Conservation (phyloP, 2,888 invertebrate species). For the Caenorhabditis sp. region DNA sequence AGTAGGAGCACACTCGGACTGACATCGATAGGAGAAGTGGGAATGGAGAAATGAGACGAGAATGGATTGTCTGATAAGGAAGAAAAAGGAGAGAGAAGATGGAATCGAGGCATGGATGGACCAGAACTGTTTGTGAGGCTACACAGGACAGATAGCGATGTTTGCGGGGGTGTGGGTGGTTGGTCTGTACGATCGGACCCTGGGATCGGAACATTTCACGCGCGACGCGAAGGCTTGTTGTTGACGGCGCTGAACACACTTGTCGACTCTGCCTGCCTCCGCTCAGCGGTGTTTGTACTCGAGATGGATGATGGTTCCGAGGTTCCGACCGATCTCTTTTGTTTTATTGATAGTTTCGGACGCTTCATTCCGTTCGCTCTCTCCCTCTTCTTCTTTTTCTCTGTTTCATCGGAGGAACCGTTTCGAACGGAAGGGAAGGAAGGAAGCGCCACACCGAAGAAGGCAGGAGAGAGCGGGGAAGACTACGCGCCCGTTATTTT, state of each 20-base stretch:
- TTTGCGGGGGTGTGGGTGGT: conserved; percentile 42
- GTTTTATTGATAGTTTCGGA: conserved; percentile 49
- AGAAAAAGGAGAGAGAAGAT: conserved; percentile 19
- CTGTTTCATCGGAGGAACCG: conserved; percentile 43
- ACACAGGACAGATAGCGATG: conserved; percentile 31
- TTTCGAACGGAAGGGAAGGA: conserved; percentile 28
- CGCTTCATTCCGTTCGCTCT: conserved; percentile 37
- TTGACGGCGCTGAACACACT: conserved; percentile 48
- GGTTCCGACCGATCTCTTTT: conserved; percentile 39
- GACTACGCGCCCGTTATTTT: conserved; percentile 50
- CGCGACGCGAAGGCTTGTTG: conserved; percentile 39
- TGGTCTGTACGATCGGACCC: conserved; percentile 51
- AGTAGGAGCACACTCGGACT: conserved; percentile 27
- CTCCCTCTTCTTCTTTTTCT: too few relatives aligned
- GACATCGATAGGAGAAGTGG: conserved; percentile 35
- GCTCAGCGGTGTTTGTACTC: conserved; percentile 43
- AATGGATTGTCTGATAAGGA: conserved; percentile 40
- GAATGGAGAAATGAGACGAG: conserved; percentile 9
- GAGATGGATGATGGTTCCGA: conserved; percentile 45
- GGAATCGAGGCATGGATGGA: conserved; percentile 31
- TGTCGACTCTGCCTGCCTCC: conserved; percentile 18
- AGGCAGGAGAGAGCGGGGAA: conserved; percentile 8
- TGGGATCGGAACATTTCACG: conserved; percentile 45
- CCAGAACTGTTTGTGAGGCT: conserved; percentile 43
- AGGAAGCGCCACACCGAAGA: conserved; percentile 19